Evolutionary conservation across 2,888 invertebrate species (phyloP), one percentile per base, ranked within the genome.

Genomic region (Andrena praecox): DNA sequence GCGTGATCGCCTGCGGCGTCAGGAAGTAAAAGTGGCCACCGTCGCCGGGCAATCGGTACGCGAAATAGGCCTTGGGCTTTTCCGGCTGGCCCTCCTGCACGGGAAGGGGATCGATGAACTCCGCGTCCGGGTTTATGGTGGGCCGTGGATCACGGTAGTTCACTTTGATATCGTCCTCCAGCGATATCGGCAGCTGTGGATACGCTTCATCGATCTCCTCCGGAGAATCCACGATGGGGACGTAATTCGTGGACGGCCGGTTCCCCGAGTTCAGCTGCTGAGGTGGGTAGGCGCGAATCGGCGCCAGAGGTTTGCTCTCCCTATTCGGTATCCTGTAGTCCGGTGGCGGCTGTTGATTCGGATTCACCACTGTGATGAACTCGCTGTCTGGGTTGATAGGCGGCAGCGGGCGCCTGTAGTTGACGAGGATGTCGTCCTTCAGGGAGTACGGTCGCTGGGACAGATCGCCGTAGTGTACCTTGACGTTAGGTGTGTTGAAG

Each of bases 21-120:
- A 97, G 94, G 94, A 97, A 97, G 92, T 97, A 97, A 90, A 97
- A 97, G 93, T 97, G 97, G 0, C 97, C 97, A 10, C 96, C 96
- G 88, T 97, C 96, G 0, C 97, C 97, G 0, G 97, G 97, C 78
- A 97, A 94, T 89, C 96, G 94, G 93, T 97, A 97, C 10, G 97
- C 96, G 85, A 97, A 96, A 89, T 96, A 96, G 27, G 96, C 95
- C n/a, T 95, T 95, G 50, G 87, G 86, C 76, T 91, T 93, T 60
- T 90, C 91, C 60, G 84, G 79, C 33, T 78, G 89, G 31, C 76
- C 83, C 29, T 86, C 88, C 54, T 87, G 78, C 24, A 78, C 86
- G 0, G 72, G 84, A 2, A 85, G 76, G 0, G 91, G 93, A 78
- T 94, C 93, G 80, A 96, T 94, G 93, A 95, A 95, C 92, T 96